A percentile compares a stretch with the other conserved stretches of the same genome.
Evolutionary conservation across 2,113 vertebrate genomes (phyloP).

Genomic region (Mystacornis crossleyi): DNA sequence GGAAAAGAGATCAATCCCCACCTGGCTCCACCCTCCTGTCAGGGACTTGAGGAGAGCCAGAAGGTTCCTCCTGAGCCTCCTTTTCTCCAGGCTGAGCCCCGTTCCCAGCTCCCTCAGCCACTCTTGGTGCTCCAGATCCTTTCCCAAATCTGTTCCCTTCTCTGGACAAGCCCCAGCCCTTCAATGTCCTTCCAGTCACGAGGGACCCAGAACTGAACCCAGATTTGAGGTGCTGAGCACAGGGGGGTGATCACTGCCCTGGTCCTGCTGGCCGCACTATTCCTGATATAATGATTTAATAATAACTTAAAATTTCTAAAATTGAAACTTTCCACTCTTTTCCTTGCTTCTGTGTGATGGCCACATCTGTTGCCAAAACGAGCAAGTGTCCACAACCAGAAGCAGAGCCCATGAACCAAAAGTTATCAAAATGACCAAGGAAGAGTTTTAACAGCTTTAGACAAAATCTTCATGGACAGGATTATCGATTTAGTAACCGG

Average conservation of each 20-base stretch:
- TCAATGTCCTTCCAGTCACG: not conserved
- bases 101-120: not conserved
- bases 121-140: not conserved
- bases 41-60: not conserved
- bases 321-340: not conserved
- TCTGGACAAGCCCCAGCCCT: accelerated
- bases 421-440: not conserved
- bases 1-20: not conserved
- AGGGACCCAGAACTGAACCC: not conserved
- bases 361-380: not conserved
- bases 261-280: not conserved
- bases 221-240: not conserved
- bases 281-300: not conserved
- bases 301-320: not conserved
- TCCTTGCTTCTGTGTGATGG: not conserved
- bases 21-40: not conserved
- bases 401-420: not conserved
- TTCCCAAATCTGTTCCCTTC: not conserved
- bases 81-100: not conserved
- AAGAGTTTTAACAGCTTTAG: not conserved
- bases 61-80: accelerated
- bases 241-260: not conserved
- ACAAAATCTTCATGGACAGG: not conserved
- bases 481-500: not conserved
- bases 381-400: accelerated